Evolutionary conservation across 92 coral and sea anemone species (phyloP), one percentile per base, ranked within the genome.

Genomic region (Pocillopora meandrina): DNA sequence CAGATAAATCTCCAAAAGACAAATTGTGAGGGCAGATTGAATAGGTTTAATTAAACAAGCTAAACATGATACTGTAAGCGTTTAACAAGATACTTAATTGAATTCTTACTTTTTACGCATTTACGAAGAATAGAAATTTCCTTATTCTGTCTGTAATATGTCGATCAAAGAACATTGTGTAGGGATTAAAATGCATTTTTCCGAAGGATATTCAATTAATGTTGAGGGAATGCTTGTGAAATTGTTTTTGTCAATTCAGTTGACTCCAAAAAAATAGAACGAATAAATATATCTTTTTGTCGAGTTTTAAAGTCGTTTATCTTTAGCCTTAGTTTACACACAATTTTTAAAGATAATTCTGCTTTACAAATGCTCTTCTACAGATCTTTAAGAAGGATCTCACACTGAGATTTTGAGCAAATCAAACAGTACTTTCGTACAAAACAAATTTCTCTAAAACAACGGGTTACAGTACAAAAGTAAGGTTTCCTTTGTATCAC

Each of bases 41-140:
- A 55, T 10, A 83, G 79, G 31, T 73, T 83, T 65, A 74, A 83
- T 83, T 83, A 83, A 65, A 74, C 61, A 73, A 49, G n/a, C 78
- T 83, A 83, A 73, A 72, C 79, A 83, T 83, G 70, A 21, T 75
- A 63, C 66, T 61, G 86, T 62, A 74, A 73, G 86, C 80, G 49
- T 26, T 73, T 73, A 61, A 61, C 79, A 61, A 56, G 71, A 31
- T 73, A 55, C 71, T 52, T 83, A 72, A 73, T 83, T 83, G 79
- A 72, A 82, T 10, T 59, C 52, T 61, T 63, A 12, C 35, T n/a
- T 60, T 56, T 65, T 71, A 58, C 42, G 23, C 6, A 18, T 9
- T 52, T 12, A 26, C 52, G 57, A 73, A 83, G 65, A 83, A 64
- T 26, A 56, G 31, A 73, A 63, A 63, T 61, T 49, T 71, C 69